Conservation (phyloP, 2,113 vertebrate species). For the Sterna hirundo region DNA sequence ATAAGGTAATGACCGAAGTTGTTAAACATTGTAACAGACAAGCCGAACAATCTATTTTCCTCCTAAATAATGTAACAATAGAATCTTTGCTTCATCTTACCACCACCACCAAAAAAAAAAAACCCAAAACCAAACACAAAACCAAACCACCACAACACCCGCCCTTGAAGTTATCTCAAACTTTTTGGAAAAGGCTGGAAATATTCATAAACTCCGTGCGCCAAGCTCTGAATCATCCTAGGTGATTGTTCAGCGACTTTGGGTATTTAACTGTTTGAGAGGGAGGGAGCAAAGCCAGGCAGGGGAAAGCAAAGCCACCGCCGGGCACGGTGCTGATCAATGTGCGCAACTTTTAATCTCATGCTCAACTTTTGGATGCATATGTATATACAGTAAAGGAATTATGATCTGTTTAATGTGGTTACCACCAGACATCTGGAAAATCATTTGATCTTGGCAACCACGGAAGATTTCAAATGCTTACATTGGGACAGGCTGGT, state of each 20-base stretch:
- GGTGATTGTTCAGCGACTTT: background rate
- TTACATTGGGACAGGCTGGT: conserved; percentile 64
- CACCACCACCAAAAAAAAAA: background rate
- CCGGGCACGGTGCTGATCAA: background rate
- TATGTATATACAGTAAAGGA: background rate
- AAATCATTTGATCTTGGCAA: conserved; percentile 75
- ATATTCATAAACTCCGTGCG: background rate
- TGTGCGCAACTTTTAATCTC: background rate
- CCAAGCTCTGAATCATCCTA: background rate
- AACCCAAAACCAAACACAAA: too few species aligned
- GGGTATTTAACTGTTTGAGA: background rate
- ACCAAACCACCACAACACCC: background rate
- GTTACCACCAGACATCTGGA: conserved; percentile 72
- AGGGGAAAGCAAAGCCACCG: background rate
- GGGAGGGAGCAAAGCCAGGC: background rate
- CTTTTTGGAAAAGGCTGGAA: background rate
- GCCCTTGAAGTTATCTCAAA: background rate
- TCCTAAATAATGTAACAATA: background rate
- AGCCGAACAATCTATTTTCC: background rate
- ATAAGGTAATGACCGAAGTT: background rate
- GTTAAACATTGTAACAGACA: background rate
- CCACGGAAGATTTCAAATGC: conserved; percentile 63
- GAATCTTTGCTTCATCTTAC: background rate
- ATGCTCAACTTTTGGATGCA: background rate
- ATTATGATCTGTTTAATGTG: conserved; percentile 60